These are phyloP conservation scores for Loriculus beryllinus DNA, from an alignment of 2,797 vertebrate species.

Conservation along the genomic window DNA sequence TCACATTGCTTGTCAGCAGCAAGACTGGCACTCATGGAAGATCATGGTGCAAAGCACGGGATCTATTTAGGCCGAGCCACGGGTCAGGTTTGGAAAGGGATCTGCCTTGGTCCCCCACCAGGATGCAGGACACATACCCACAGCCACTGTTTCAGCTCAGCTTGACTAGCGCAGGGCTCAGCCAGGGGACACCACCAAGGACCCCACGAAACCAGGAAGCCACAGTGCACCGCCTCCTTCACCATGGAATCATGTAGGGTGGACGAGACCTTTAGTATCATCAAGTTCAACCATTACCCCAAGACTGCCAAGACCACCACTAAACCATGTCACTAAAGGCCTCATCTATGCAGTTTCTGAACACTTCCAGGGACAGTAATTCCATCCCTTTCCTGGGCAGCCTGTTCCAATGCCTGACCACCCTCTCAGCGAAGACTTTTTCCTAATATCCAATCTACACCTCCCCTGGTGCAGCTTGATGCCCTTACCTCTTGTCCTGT, in stretches of 20 bases:
- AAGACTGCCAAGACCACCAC: background rate
- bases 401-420: background rate
- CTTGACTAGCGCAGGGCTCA: accelerated
- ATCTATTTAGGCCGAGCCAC: accelerated
- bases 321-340: background rate
- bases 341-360: background rate
- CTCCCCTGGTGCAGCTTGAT: background rate
- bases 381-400: background rate
- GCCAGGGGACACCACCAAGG: background rate
- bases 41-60: background rate
- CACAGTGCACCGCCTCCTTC: background rate
- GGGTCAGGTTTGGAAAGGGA: background rate
- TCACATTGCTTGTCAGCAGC: background rate
- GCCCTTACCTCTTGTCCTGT: background rate
- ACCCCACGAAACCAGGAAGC: background rate
- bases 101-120: background rate
- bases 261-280: background rate
- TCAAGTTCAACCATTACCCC: background rate
- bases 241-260: background rate
- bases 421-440: background rate
- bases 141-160: accelerated
- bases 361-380: background rate
- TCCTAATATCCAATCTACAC: background rate
- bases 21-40: background rate
- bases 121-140: accelerated